Evolutionary conservation across 2,113 vertebrate species (phyloP), one percentile per base, ranked within the genome.

Genomic region (Beaufortia kweichowensis): DNA sequence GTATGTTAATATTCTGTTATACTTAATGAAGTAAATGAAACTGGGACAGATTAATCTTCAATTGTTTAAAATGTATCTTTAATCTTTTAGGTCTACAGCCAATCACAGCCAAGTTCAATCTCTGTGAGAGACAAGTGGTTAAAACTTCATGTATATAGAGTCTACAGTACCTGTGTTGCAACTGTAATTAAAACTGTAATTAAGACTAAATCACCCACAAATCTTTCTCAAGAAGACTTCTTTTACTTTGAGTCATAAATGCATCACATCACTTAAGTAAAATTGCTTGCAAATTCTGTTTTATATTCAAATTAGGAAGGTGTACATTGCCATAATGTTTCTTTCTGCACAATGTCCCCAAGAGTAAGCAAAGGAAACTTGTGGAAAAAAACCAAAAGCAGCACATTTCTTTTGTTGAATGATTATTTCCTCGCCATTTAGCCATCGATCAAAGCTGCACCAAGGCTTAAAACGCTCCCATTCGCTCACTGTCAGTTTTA

Each of bases 41-140:
- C 65, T 31, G 62, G 64, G 71, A 43, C 46, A 64, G 50, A 79
- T 82, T 75, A 70, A 75, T 82, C 76, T 79, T 14, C 3, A 23
- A 67, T 79, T 82, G 76, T 75, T 78, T 79, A 79, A 75, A 82
- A 75, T 59, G 64, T 75, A 29, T 70, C 78, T 75, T 82, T 56
- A 82, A 82, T 56, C 63, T 70, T 39, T 77, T 31, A 24, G 80
- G 70, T 57, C 64, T 55, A 78, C 76, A 53, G n/a, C n/a, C n/a
- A n/a, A n/a, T 75, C 35, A 28, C 35, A 78, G 41, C 48, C 23
- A 39, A 28, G 28, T 57, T 78, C 35, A 75, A 39, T 56, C 56
- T 56, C 24, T 3, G 29, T 75, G 62, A 71, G 11, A 64, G 71
- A 75, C 78, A 64, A 75, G 64, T 61, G 70, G 61, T 78, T 78